phyloP scores from a whole-genome alignment of 2,888 invertebrate genomes.

The Drosophila putrida region DNA sequence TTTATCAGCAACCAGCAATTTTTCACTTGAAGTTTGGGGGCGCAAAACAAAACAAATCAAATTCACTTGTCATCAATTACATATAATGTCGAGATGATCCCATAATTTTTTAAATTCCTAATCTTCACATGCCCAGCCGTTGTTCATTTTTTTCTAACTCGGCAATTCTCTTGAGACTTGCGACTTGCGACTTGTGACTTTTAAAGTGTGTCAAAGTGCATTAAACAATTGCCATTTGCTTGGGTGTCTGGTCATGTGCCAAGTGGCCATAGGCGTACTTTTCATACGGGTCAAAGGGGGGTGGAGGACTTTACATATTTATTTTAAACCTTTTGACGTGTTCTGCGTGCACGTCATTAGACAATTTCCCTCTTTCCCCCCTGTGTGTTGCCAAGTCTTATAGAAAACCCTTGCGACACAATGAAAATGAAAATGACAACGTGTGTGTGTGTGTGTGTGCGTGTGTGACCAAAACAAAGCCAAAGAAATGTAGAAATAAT shows the following conservation, averaged over 20 bases:
- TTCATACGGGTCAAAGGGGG: not conserved
- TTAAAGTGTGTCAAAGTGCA: slow-evolving; percentile 79
- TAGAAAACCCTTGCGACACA: slow-evolving; percentile 49
- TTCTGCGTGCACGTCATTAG: slow-evolving; percentile 65
- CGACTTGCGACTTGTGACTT: slow-evolving; percentile 9
- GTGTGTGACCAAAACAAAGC: slow-evolving; percentile 68
- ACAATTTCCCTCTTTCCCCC: slow-evolving; percentile 6
- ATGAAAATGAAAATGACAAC: slow-evolving; percentile 48
- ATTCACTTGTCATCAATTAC: slow-evolving; percentile 60
- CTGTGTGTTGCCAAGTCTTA: slow-evolving; percentile 20
- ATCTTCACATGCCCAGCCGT: slow-evolving; percentile 6
- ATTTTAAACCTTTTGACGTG: slow-evolving; percentile 59
- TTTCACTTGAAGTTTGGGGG: slow-evolving; percentile 57
- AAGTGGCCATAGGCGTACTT: slow-evolving; percentile 16
- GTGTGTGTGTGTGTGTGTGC: slow-evolving; percentile 18
- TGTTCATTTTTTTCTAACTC: slow-evolving; percentile 51
- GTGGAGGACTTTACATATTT: slow-evolving; percentile 13
- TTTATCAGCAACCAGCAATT: slow-evolving; percentile 64
- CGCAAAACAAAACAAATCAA: slow-evolving; percentile 47
- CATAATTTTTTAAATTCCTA: not conserved
- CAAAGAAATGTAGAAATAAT: slow-evolving; percentile 69
- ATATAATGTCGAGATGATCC: slow-evolving; percentile 16
- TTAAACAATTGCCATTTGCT: slow-evolving; percentile 69
- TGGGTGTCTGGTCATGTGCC: slow-evolving; percentile 38
- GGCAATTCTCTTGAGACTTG: slow-evolving; percentile 9